These are phyloP conservation scores for Oreochromis niloticus DNA, from an alignment of 2,113 vertebrate genomes.

Conservation along the genomic window DNA sequence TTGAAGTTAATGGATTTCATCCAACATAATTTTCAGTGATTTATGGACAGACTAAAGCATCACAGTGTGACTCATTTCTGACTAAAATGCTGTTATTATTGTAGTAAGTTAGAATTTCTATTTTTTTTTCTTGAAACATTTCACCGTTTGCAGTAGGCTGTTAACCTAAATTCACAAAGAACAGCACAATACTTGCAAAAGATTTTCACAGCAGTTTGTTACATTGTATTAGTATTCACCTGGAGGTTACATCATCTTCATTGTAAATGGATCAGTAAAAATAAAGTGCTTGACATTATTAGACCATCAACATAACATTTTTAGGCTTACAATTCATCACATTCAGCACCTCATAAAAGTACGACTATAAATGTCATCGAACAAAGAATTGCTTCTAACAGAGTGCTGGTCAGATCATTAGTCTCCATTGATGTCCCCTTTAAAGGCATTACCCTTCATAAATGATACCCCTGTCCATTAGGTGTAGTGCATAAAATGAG, in stretches of 20 bases:
- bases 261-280: background rate
- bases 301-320: background rate
- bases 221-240: background rate
- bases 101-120: background rate
- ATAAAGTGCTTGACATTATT: background rate
- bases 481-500: slow-evolving; percentile 32
- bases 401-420: slow-evolving; percentile 26
- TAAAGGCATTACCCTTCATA: slow-evolving; percentile 57
- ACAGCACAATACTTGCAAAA: background rate
- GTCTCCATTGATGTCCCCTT: slow-evolving; percentile 18
- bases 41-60: background rate
- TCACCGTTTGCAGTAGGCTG: background rate
- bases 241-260: background rate
- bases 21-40: background rate
- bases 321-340: slow-evolving; percentile 7
- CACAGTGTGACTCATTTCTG: background rate
- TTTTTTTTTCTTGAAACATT: background rate
- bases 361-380: slow-evolving; percentile 24
- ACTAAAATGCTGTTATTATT: background rate
- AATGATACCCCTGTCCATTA: slow-evolving; percentile 47
- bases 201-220: background rate
- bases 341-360: background rate
- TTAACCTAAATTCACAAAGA: background rate
- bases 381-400: background rate
- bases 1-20: background rate